phyloP scores from a whole-genome alignment of 2,797 vertebrate genomes.

The Scolopax bukidnonensis region DNA sequence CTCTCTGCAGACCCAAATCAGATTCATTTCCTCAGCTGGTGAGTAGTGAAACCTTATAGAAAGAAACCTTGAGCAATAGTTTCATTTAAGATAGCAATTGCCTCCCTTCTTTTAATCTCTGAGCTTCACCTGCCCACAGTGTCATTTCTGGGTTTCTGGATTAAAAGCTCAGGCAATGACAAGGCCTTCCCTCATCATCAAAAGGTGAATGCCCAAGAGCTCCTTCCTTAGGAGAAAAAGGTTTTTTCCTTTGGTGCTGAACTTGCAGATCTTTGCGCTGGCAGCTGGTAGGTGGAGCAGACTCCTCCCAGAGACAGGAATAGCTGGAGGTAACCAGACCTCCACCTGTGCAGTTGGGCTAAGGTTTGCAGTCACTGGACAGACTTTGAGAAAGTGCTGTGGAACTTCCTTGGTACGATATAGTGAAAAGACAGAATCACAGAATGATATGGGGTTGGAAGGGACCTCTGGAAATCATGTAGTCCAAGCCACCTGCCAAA shows the following conservation, averaged over 20 bases:
- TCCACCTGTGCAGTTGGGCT: background rate
- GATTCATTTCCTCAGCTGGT: background rate
- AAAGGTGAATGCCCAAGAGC: background rate
- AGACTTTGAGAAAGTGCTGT: background rate
- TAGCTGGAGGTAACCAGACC: background rate
- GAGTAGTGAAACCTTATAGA: background rate
- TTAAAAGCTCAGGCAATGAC: background rate
- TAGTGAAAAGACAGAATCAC: background rate
- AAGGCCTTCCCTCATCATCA: background rate
- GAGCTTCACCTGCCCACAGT: background rate
- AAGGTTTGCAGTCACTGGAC: background rate
- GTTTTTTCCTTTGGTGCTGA: background rate
- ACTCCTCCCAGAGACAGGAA: background rate
- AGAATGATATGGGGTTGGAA: no score
- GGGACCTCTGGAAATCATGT: no score
- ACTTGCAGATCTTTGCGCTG: background rate
- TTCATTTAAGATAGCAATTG: background rate
- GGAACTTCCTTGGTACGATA: background rate
- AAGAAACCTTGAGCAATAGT: background rate
- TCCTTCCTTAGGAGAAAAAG: background rate
- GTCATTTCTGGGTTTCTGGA: background rate
- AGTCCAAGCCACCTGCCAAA: no score
- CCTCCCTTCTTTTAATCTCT: background rate
- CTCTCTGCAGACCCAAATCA: background rate
- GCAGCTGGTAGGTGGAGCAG: background rate